phyloP scores from a whole-genome alignment of 2,888 invertebrate species.

The Acleris emargana region DNA sequence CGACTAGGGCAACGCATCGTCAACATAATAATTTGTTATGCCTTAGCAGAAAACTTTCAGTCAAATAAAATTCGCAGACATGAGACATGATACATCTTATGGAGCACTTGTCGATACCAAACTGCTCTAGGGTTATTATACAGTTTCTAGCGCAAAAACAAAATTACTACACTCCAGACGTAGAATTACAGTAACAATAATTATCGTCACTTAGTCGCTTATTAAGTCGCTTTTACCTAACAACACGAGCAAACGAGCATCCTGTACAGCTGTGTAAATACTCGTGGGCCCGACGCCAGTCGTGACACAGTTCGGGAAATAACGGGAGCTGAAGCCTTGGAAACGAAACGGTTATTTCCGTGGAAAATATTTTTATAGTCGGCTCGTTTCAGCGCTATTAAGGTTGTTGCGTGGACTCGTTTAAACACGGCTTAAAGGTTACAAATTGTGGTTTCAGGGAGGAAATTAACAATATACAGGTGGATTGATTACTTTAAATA shows the following conservation, averaged over 20 bases:
- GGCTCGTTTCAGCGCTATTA: constrained; percentile 11
- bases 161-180: neutral
- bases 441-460: too few species aligned
- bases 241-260: constrained; percentile 9
- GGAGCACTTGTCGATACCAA: too few species aligned
- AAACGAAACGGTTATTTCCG: constrained; percentile 39
- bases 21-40: too few species aligned
- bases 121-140: too few species aligned
- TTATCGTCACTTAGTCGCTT: constrained; percentile 22
- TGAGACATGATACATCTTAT: too few species aligned
- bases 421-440: too few species aligned
- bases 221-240: constrained; percentile 10
- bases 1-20: too few species aligned
- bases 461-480: too few species aligned
- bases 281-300: constrained; percentile 1
- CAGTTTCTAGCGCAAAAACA: neutral
- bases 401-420: too few species aligned
- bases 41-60: too few species aligned
- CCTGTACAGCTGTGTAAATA: constrained; percentile 33
- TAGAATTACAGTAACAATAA: constrained; percentile 3
- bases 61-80: too few species aligned
- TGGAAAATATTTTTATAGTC: constrained; percentile 15
- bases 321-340: constrained; percentile 26
- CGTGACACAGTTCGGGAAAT: constrained; percentile 29
- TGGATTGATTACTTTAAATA: too few species aligned